A percentile compares a stretch with the other conserved stretches of the same genome.
Evolutionary conservation across 1,140 invertebrate species (phyloP).

Genomic region (Dermatophagoides farinae): DNA sequence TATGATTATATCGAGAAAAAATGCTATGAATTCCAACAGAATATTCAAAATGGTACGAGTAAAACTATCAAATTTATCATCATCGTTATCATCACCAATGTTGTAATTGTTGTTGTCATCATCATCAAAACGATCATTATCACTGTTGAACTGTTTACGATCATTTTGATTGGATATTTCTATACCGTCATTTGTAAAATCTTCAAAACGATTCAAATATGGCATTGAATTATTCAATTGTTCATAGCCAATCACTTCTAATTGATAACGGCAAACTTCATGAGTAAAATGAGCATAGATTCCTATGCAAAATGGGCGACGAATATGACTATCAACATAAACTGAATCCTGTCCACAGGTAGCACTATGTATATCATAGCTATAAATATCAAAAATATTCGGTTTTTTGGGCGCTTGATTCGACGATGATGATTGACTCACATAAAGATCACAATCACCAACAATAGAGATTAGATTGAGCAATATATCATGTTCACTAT

Average conservation of each 20-base stretch:
- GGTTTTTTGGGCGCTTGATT: neutral
- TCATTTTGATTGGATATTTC: too few species aligned
- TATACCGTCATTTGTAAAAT: too few species aligned
- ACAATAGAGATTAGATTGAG: neutral
- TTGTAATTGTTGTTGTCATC: neutral
- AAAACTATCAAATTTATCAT: too few species aligned
- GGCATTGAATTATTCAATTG: too few species aligned
- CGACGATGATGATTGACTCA: neutral
- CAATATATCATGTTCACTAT: neutral
- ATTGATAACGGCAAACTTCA: neutral
- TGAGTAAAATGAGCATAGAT: constrained; percentile 1
- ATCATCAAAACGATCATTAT: neutral
- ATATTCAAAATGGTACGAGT: neutral
- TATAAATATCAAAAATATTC: neutral
- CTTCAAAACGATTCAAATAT: too few species aligned
- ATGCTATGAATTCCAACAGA: neutral
- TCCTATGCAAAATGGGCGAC: neutral
- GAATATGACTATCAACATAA: neutral
- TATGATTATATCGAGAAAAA: neutral
- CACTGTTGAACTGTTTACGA: too few species aligned
- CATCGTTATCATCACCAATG: neutral
- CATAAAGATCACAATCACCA: constrained; percentile 3
- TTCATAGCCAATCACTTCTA: neutral
- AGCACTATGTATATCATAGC: neutral
- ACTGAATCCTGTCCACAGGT: neutral